Evolutionary conservation across 2,797 vertebrate genomes (phyloP).

Genomic region (Rhadinocentrus ornatus): DNA sequence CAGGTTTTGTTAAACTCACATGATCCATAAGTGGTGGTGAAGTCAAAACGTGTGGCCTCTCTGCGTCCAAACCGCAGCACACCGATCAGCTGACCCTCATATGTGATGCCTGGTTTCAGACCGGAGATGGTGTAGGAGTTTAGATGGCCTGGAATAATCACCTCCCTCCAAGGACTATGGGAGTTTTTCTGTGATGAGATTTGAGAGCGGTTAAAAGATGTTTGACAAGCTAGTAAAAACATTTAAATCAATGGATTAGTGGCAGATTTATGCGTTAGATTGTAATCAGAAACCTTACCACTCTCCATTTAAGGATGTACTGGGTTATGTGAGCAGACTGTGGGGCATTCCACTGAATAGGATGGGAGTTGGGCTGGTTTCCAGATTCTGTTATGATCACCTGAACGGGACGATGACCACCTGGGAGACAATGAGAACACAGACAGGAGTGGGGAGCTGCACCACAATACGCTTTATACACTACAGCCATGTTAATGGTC

Average conservation of each 20-base stretch:
- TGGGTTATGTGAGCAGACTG: constrained; percentile 91
- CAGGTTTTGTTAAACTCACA: constrained; percentile 79
- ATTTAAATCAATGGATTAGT: neutral
- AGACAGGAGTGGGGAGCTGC: neutral
- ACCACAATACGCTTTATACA: neutral
- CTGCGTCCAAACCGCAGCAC: constrained; percentile 87
- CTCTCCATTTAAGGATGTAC: constrained; percentile 95
- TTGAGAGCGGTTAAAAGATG: neutral
- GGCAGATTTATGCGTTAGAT: neutral
- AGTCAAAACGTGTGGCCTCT: constrained; percentile 94
- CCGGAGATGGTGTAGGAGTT: constrained; percentile 97
- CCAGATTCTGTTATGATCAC: constrained; percentile 93
- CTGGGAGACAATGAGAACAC: constrained; percentile 65
- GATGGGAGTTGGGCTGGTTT: constrained; percentile 94
- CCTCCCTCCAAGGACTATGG: constrained; percentile 87
- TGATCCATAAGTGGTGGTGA: constrained; percentile 90
- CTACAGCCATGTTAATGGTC: neutral
- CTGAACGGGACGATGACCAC: constrained; percentile 89
- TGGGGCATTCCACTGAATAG: constrained; percentile 95
- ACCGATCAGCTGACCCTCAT: constrained; percentile 97
- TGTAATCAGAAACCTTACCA: constrained; percentile 78
- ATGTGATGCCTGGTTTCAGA: constrained; percentile 91
- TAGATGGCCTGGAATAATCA: constrained; percentile 89
- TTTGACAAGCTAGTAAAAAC: neutral
- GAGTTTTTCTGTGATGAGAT: constrained; percentile 86